Evolutionary conservation across 1,140 invertebrate genomes (phyloP), one percentile per base, ranked within the genome.

Genomic region (Diorhabda carinulata): DNA sequence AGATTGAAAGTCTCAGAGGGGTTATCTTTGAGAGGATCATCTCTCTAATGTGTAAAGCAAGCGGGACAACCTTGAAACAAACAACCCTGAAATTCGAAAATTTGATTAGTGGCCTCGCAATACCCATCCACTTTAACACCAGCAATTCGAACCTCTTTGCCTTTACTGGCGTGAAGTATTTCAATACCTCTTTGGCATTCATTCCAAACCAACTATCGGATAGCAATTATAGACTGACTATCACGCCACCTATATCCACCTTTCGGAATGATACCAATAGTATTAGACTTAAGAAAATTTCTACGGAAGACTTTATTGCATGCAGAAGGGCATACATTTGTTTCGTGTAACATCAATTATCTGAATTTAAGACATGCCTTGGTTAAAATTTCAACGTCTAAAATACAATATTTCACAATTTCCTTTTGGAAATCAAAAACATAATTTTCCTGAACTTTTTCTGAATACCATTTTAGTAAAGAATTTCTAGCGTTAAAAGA

Each of bases 381-480:
- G 5, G 64, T 65, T 8, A 65, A 43, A 9, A 65, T 65, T 57
- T 65, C 25, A 52, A 65, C 64, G 42, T 65, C 64, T 40, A 5
- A 57, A 5, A 57, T 25, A 41, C 64, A 65, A 40, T 65, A 65
- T 4, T 65, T 52, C 7, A 43, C 43, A 40, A 62, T 6, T 4
- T 62, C 45, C 43, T 64, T 25, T 42, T 60, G 68, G n/a, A 75
- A 44, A 44, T 58, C 61, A 62, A 66, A 66, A 7, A 2, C 42
- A 40, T 66, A 10, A 4, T 58, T 3, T 43, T 66, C 41, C 5
- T 75, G 61, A 4, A 47, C 4, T 47, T 47, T 47, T 3, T 66
- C 43, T 7, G 47, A 52, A 62, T 73, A 60, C 73, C 73, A 76
- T 66, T 70, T 61, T 10, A 70, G 7, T 52, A 76, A 75, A 9